These are phyloP conservation scores for Leptinotarsa haldemani DNA, from an alignment of 2,888 invertebrate species.

Conservation along the genomic window DNA sequence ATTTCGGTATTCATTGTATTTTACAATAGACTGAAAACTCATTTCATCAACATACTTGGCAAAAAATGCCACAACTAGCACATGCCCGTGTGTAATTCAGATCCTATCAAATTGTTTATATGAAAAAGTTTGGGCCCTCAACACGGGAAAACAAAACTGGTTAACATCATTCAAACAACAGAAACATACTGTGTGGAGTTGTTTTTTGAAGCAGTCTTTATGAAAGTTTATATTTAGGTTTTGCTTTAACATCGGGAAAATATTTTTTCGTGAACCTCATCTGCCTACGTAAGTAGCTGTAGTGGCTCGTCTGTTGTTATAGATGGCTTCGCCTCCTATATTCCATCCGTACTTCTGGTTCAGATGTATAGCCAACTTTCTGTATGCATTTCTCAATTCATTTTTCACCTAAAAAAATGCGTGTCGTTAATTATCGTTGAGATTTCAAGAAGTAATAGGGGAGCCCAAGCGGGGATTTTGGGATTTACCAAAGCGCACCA, in stretches of 20 bases:
- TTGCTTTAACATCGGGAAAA: neutral
- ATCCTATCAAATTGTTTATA: no score
- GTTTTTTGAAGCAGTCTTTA: no score
- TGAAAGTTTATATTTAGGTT: no score
- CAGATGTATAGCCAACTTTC: conserved; percentile 51
- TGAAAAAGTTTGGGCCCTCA: no score
- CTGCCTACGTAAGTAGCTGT: conserved; percentile 49
- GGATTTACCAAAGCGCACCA: no score
- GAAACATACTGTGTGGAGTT: no score
- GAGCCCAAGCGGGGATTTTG: no score
- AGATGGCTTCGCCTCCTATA: conserved; percentile 37
- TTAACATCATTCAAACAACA: no score
- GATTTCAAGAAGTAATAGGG: no score
- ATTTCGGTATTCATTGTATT: neutral
- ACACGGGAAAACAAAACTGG: no score
- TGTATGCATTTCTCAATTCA: conserved; percentile 53
- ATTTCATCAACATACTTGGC: neutral
- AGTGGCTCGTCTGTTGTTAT: conserved; percentile 49
- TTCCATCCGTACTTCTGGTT: conserved; percentile 50
- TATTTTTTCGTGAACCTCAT: neutral
- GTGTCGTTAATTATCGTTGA: neutral
- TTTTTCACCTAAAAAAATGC: conserved; percentile 51
- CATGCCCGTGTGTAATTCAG: no score
- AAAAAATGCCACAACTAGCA: no score
- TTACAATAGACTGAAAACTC: neutral